Percentiles rank a stretch among this genome's conserved stretches.
phyloP scores from a whole-genome alignment of 2,797 vertebrate species.

The Myiotriccus ornatus region DNA sequence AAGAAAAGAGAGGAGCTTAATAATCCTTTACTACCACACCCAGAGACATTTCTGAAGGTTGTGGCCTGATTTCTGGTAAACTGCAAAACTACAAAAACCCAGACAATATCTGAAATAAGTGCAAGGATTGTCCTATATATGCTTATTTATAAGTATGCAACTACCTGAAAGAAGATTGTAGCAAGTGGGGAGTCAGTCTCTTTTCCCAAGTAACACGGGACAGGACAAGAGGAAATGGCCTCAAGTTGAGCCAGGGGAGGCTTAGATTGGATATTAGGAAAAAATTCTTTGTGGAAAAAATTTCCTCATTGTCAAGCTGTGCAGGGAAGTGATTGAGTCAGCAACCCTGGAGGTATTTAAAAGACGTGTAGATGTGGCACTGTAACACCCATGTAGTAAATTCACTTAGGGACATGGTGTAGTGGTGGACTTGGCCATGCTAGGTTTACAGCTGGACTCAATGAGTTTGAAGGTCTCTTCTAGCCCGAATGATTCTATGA shows the following conservation, averaged over 20 bases:
- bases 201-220: neutral
- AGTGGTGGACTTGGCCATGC: rapidly evolving
- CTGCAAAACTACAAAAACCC: neutral
- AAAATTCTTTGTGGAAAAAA: neutral
- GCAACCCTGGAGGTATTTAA: neutral
- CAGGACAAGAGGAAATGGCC: neutral
- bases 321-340: neutral
- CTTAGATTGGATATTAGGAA: neutral
- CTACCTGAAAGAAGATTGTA: neutral
- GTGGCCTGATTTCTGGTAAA: neutral
- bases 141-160: neutral
- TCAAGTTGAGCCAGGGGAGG: neutral
- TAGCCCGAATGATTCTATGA: neutral
- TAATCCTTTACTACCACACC: neutral
- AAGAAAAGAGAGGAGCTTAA: neutral
- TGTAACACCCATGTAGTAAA: neutral
- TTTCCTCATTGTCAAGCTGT: neutral
- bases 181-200: neutral
- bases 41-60: neutral
- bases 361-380: neutral
- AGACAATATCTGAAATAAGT: neutral
- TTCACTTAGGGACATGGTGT: neutral
- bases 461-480: neutral
- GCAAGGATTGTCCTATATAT: neutral
- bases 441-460: rapidly evolving